These are phyloP conservation scores for Menura novaehollandiae DNA, from an alignment of 2,113 vertebrate species.

Conservation along the genomic window DNA sequence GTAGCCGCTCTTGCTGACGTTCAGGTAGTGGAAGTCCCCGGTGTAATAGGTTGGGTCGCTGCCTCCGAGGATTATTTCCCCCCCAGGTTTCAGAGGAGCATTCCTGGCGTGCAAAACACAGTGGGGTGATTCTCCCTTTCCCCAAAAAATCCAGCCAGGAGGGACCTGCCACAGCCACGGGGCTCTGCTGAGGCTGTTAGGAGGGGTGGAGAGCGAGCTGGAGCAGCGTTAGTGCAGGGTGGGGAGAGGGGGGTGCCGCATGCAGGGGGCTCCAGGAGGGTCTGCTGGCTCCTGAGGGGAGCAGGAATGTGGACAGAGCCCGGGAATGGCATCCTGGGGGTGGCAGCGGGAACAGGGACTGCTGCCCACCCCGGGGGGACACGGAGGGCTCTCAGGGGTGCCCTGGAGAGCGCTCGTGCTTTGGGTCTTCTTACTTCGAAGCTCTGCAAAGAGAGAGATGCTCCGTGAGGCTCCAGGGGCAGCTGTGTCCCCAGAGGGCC, in stretches of 20 bases:
- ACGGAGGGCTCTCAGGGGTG: neutral
- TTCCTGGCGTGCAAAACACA: slow-evolving; percentile 72
- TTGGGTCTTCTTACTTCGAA: slow-evolving; percentile 59
- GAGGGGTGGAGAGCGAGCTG: neutral
- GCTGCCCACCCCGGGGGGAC: neutral
- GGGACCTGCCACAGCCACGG: fast-evolving
- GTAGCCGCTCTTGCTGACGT: slow-evolving; percentile 77
- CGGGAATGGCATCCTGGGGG: neutral
- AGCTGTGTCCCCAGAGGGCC: neutral
- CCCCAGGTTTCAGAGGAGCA: slow-evolving; percentile 78
- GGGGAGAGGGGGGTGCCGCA: neutral
- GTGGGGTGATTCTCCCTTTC: neutral
- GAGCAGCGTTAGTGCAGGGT: neutral
- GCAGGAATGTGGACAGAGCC: neutral
- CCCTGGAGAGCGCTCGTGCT: fast-evolving
- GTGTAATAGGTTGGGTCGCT: slow-evolving; percentile 89
- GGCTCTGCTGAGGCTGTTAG: neutral
- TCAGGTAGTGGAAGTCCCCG: slow-evolving; percentile 87
- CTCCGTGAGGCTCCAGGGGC: neutral
- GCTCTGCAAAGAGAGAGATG: slow-evolving; percentile 49
- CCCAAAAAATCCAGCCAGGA: neutral
- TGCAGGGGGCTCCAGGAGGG: neutral
- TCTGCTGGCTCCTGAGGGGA: neutral
- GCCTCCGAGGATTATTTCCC: slow-evolving; percentile 90
- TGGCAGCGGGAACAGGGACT: neutral